Base-by-base conservation (phyloP, 2,113 vertebrate species). In the Pollimyrus isidori region DNA sequence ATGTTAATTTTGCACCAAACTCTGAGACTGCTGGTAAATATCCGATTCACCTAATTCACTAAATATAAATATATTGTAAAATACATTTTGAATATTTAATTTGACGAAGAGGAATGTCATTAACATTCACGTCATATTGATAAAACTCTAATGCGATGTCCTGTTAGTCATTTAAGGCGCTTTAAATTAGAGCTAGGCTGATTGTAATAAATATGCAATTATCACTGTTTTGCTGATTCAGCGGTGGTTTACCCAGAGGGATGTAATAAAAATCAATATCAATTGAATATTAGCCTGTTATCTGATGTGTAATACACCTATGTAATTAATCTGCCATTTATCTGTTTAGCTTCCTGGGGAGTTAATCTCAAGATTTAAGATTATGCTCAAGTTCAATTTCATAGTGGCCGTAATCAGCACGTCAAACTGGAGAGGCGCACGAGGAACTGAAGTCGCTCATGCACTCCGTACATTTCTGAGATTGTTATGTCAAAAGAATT, bases 151-250 rank as follows among this genome's bases (percentile, higher is more conserved):
- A 39, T 30, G 13, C 1, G 30, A 5, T 30, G 30, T 76, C 30
- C 69, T 76, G 69, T 30, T 35, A 15, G 69, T 80, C 17, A 80
- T 80, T 42, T 80, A 39, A 39, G 45, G 21, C 39, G 48, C 45
- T 84, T 3, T n/a, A 13, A 80, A 80, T 80, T 13, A 7, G 45
- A 48, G 48, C 82, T n/a, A 46, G 45, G 45, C 39, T n/a, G 42
- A 11, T 23, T 46, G 80, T 46, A 42, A 42, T 17, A 23, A 23
- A 84, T 10, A 46, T 2, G 39, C 42, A 46, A 84, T 84, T 84
- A 84, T 84, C 39, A 48, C 48, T 84, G 23, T 84, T n/a, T 84
- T 48, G 82, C 23, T 84, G 42, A 84, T 84, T 84, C 82, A 84
- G 39, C 39, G 7, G 4, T n/a, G 45, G 39, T 83, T 76, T 46